Base-by-base conservation (phyloP, 2,888 invertebrate genomes). In the Melanostoma mellinum region DNA sequence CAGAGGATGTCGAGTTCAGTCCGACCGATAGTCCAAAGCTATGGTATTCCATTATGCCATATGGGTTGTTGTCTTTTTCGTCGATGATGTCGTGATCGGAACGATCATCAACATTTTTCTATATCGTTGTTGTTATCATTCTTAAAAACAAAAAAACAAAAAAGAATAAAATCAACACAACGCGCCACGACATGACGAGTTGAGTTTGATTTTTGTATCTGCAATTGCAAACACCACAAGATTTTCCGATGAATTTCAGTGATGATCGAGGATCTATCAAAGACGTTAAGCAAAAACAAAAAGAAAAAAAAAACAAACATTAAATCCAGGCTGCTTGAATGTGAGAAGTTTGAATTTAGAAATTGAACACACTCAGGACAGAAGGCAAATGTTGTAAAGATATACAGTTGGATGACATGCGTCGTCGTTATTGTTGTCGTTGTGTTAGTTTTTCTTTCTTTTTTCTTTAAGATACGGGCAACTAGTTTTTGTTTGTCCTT, bases 401-500 rank as follows among this genome's bases (percentile, higher is more conserved):
- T 52, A 52, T 48, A 63, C 3, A 58, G 52, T 10, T 68, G 10
- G 60, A 75, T 76, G 46, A 76, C 40, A 76, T 69, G 46, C 46
- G 68, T 61, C 60, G 65, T 78, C 10, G 33, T 72, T 46, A 60
- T 65, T 78, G 60, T 53, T 79, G 61, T 38, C 36, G 48, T 30
- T 60, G 42, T 42, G 20, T 32, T 71, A 36, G 56, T 46, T 36
- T 40, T 40, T 35, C 32, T 52, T 6, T 52, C 44, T 65, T 63
- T 42, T 30, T 32, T 40, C 20, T 46, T 20, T 35, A 33, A 35
- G 58, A 42, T 61, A 73, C 56, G 52, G 38, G n/a, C 74, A 69
- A 74, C 74, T 74, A 52, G 74, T 74, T 74, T 74, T 69, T 30
- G 42, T 80, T 56, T 61, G 63, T 74, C 63, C 61, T 63, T 69